Percentiles rank a stretch among this genome's conserved stretches.
These are phyloP conservation scores for Ooceraea biroi DNA, from an alignment of 1,140 invertebrate genomes.

Conservation along the genomic window DNA sequence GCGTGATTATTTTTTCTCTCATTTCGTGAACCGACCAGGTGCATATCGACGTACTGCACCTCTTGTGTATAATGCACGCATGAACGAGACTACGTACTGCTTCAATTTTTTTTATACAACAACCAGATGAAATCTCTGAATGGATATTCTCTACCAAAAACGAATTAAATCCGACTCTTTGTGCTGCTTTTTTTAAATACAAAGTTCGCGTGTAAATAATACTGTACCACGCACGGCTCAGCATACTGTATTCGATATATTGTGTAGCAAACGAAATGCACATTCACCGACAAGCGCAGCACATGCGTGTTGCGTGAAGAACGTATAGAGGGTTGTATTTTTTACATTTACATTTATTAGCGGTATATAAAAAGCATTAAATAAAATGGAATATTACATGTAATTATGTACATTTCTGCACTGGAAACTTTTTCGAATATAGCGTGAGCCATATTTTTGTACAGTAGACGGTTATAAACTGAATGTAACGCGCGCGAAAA, in stretches of 20 bases:
- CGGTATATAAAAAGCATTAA: constrained; percentile 55
- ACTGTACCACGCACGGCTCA: constrained; percentile 38
- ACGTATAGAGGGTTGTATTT: constrained; percentile 31
- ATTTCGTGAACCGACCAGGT: constrained; percentile 16
- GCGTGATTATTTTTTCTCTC: constrained; percentile 41
- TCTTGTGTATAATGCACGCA: constrained; percentile 49
- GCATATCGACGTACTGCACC: constrained; percentile 3
- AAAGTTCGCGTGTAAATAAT: constrained; percentile 77
- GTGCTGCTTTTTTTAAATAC: constrained; percentile 72
- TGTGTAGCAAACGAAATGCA: constrained; percentile 49
- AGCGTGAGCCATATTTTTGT: neutral
- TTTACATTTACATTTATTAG: constrained; percentile 70
- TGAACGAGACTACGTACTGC: constrained; percentile 1
- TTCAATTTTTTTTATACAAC: constrained; percentile 16
- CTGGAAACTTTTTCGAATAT: constrained; percentile 20
- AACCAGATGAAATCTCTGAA: constrained; percentile 38
- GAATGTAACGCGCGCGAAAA: constrained; percentile 6
- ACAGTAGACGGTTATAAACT: neutral
- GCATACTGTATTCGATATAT: constrained; percentile 76
- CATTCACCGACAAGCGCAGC: constrained; percentile 56
- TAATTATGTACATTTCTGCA: constrained; percentile 45
- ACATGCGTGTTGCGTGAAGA: constrained; percentile 4
- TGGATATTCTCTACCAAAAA: constrained; percentile 72
- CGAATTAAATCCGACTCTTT: constrained; percentile 76
- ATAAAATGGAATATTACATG: constrained; percentile 63